Evolutionary conservation across 2,797 vertebrate species (phyloP), one percentile per base, ranked within the genome.

Genomic region (Tarsius wallacei): DNA sequence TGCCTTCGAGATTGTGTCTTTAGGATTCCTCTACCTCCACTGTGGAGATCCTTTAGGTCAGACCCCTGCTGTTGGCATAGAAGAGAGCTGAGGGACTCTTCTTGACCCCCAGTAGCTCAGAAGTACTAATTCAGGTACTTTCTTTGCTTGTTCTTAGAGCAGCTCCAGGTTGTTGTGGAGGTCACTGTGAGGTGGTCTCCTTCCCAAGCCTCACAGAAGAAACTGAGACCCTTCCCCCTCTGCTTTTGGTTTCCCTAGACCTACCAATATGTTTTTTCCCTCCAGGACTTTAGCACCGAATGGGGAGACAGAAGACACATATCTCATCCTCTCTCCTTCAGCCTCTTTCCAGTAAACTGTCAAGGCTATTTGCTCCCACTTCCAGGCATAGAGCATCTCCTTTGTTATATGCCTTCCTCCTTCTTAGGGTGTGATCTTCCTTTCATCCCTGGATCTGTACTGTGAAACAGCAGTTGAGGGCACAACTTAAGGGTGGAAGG

Each of bases 61-160:
- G n/a, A 61, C 55, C 6, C 19, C 3, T 59, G 19, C 55, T 64
- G 6, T 17, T 21, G 53, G 11, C 6, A n/a, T 57, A 19, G 47
- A 13, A 68, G 31, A 49, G 15, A 59, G 77, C 19, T 2, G 2
- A 19, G 33, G 21, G 51, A 17, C 36, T 87, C 55, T 64, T 70
- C 17, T 61, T 21, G 1, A 28, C 6, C n/a, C 7, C 22, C 13
- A 15, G 0, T 33, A 81, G 26, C 11, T 11, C 17, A 22, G 7
- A 8, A 49, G 19, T 66, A 33, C 51, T 77, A 59, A 77, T n/a
- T 49, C 6, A 7, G 13, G 10, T 24, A 11, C 15, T 63, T 74
- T 61, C 68, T 93, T 49, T 93, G 47, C 36, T 71, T 59, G 68
- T 21, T 19, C 90, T 83, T 71, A 2, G 10, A 61, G 24, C 31